Evolutionary conservation across 2,797 vertebrate species (phyloP), one percentile per base, ranked within the genome.

Genomic region (Liparis tanakae): DNA sequence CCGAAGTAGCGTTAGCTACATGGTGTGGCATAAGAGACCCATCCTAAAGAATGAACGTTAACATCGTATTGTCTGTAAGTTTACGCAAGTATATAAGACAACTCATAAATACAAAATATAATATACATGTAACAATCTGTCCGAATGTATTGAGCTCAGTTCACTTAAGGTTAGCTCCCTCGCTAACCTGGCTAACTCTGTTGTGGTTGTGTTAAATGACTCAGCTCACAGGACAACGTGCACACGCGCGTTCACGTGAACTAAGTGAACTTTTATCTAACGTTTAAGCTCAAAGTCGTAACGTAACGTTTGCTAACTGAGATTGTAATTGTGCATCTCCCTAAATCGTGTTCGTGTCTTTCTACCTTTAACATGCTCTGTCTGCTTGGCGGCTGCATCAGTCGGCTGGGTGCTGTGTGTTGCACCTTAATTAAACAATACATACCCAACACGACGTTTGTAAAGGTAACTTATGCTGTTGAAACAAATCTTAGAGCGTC

Each of bases 1-100:
- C 82, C 71, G 41, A 1, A 20, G 55, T 22, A 33, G 71, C 72
- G 25, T 82, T 33, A 46, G 25, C 25, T 30, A 54, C 10, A n/a
- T 59, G 17, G 2, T 60, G 2, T 60, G n/a, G 5, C 56, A 43
- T 1, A 34, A 25, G 1, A 34, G 20, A 61, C 9, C 25, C 6
- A 30, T 15, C 2, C 1, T 33, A 7, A 53, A 7, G 37, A 46
- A 37, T 10, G n/a, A 44, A 5, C 56, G 17, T 13, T 8, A 37
- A 20, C 58, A 22, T 0, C 9, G 13, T 46, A 7, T 5, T 46
- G 0, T n/a, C 20, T 48, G 12, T 36, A 10, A 54, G 0, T 14
- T 25, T 18, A 30, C 41, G 30, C 6, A 60, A 5, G 9, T 57
- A 36, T n/a, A 36, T 48, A 70, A 18, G 15, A 53, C 15, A 56